These are phyloP conservation scores for Frankliniella intonsa DNA, from an alignment of 2,888 invertebrate genomes.

Conservation along the genomic window DNA sequence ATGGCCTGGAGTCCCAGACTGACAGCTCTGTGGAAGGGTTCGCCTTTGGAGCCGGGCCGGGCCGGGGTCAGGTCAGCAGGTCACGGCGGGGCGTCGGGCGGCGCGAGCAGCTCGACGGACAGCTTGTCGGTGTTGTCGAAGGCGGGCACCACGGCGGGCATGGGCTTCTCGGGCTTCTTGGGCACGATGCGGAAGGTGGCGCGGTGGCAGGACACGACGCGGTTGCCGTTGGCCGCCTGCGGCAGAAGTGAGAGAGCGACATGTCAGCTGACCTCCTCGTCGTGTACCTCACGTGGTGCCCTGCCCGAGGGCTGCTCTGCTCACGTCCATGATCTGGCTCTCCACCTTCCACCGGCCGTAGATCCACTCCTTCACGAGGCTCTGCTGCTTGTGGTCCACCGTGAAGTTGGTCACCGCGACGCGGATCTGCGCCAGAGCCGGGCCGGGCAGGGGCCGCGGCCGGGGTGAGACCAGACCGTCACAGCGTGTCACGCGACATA, in stretches of 20 bases:
- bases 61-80: background rate
- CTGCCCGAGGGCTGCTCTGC: background rate
- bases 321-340: background rate
- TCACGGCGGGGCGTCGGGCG: background rate
- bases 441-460: background rate
- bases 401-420: slow-evolving; percentile 4
- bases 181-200: slow-evolving; percentile 6
- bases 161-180: background rate
- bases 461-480: too few species aligned
- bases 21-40: background rate
- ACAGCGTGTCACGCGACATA: too few species aligned
- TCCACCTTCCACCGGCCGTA: slow-evolving; percentile 19
- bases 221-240: background rate
- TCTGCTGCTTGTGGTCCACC: background rate
- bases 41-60: background rate
- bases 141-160: slow-evolving; percentile 3
- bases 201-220: background rate
- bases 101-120: slow-evolving; percentile 7
- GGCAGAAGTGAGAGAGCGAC: background rate
- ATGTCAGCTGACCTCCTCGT: too few species aligned
- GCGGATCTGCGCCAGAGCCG: background rate
- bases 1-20: background rate
- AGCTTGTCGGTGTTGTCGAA: background rate
- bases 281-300: background rate
- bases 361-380: background rate